Evolutionary conservation across 2,888 invertebrate species (phyloP).

Genomic region (Drosophila quasianomalipes): DNA sequence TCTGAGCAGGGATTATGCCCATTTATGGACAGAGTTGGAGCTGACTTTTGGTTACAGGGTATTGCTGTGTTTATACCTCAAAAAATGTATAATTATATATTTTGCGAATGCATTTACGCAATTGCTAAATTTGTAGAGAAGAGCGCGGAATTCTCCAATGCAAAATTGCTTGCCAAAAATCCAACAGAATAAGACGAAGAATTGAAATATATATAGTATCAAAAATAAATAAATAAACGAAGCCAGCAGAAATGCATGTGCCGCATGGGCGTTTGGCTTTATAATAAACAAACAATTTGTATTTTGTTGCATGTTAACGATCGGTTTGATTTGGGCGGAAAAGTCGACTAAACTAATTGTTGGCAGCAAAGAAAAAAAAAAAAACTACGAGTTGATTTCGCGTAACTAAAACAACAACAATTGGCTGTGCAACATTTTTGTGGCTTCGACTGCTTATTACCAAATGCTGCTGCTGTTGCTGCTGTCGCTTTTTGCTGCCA

Average conservation of each 20-base stretch:
- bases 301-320: conserved; percentile 45
- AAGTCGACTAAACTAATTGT: conserved; percentile 62
- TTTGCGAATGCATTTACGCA: conserved; percentile 61
- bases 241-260: conserved; percentile 35
- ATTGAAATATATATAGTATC: conserved; percentile 1
- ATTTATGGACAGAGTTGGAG: neutral
- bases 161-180: conserved; percentile 54
- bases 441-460: conserved; percentile 74
- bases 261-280: conserved; percentile 49
- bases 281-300: conserved; percentile 49
- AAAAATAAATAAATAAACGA: conserved; percentile 50
- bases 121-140: conserved; percentile 50
- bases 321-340: conserved; percentile 51
- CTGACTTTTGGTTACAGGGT: neutral
- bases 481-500: conserved; percentile 15
- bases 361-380: conserved; percentile 29
- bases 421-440: conserved; percentile 69
- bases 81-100: conserved; percentile 7
- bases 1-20: conserved; percentile 24
- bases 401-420: conserved; percentile 50
- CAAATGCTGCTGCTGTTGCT: conserved; percentile 56
- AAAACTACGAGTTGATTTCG: conserved; percentile 55
- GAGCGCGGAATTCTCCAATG: conserved; percentile 53
- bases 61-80: neutral
- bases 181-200: conserved; percentile 3